Percentiles rank a stretch among this genome's conserved stretches.
phyloP scores from a whole-genome alignment of 2,113 vertebrate genomes.

The Pampusana beccarii region DNA sequence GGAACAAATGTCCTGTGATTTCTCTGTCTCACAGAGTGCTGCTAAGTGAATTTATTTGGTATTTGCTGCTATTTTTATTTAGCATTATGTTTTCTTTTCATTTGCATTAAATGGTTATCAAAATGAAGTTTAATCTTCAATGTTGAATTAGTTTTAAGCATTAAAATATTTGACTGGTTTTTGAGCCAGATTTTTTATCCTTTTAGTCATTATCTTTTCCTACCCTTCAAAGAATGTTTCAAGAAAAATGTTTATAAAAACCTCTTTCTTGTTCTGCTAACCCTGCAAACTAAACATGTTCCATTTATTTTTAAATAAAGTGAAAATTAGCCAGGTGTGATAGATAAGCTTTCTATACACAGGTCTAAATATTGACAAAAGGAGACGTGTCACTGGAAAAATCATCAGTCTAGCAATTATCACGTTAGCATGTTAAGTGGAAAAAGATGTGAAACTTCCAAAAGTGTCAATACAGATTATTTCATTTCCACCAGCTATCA shows the following conservation, averaged over 20 bases:
- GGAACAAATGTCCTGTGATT: background rate
- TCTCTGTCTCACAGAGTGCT: background rate
- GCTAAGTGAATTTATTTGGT: background rate
- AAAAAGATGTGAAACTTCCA: constrained; percentile 82
- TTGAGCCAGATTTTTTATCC: constrained; percentile 26
- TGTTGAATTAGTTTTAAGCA: constrained; percentile 33
- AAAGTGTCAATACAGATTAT: constrained; percentile 86
- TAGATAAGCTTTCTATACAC: constrained; percentile 84
- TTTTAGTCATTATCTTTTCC: constrained; percentile 51
- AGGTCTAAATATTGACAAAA: constrained; percentile 87
- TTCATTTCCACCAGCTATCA: constrained; percentile 81
- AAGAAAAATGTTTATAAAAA: constrained; percentile 73
- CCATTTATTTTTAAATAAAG: constrained; percentile 84
- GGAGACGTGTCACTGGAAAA: constrained; percentile 81
- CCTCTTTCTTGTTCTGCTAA: constrained; percentile 70
- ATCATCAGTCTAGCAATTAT: constrained; percentile 85
- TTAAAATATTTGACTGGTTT: background rate
- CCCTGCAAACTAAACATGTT: constrained; percentile 77
- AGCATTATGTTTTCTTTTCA: background rate
- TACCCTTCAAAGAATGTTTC: constrained; percentile 51
- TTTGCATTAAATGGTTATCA: background rate
- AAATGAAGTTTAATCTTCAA: background rate
- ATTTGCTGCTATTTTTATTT: background rate
- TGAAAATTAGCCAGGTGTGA: constrained; percentile 85
- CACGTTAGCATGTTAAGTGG: constrained; percentile 83